Conservation (phyloP, 2,113 vertebrate genomes). For the Mystacornis crossleyi region DNA sequence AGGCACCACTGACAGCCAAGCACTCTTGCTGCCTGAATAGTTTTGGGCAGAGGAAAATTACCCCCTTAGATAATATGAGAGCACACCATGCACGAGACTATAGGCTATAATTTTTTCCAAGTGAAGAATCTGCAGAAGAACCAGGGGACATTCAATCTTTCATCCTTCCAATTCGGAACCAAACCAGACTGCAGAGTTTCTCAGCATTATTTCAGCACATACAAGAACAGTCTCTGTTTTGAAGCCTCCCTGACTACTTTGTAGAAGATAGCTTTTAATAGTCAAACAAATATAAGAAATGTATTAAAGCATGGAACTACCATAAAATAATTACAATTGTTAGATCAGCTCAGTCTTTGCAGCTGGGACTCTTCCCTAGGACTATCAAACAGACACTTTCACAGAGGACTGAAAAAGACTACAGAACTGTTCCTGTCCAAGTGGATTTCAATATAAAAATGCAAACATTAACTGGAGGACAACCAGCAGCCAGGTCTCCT, state of each 20-base stretch:
- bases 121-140: neutral
- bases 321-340: neutral
- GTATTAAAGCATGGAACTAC: neutral
- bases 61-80: neutral
- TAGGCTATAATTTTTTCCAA: neutral
- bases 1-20: neutral
- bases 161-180: neutral
- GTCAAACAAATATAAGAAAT: neutral
- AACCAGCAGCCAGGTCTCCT: neutral
- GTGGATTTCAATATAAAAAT: neutral
- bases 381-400: neutral
- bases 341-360: neutral
- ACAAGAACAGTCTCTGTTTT: neutral
- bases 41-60: neutral
- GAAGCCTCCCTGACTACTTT: neutral
- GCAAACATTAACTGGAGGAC: neutral
- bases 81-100: rapidly evolving
- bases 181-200: neutral
- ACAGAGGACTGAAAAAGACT: neutral
- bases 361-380: neutral
- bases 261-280: neutral
- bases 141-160: neutral
- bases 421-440: neutral
- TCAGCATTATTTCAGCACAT: neutral
- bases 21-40: neutral